phyloP scores from a whole-genome alignment of 2,113 vertebrate species.

The Muntiacus reevesi region DNA sequence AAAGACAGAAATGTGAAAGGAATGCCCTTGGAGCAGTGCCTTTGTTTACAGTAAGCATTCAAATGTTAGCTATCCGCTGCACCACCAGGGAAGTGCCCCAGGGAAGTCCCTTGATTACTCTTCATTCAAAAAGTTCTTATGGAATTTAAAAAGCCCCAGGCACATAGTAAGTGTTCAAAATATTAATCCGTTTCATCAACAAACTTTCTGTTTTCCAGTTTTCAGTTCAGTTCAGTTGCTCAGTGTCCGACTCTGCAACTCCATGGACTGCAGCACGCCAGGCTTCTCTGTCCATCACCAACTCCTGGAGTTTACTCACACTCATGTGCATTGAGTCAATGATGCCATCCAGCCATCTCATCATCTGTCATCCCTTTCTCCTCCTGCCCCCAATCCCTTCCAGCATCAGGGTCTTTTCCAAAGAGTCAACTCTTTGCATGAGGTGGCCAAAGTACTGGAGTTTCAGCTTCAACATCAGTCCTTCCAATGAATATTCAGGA shows the following conservation, averaged over 20 bases:
- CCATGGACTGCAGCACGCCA: not conserved
- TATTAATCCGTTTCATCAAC: not conserved
- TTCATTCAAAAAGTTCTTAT: not conserved
- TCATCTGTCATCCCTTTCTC: not conserved
- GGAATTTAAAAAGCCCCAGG: not conserved
- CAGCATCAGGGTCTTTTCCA: not conserved
- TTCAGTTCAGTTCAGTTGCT: not conserved
- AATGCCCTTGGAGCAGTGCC: not conserved
- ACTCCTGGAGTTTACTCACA: not conserved
- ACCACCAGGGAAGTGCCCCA: not conserved
- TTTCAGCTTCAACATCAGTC: not conserved
- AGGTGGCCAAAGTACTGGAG: not conserved
- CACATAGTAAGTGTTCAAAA: slow-evolving; percentile 1
- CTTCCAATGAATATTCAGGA: not conserved
- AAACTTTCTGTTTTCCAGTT: not conserved
- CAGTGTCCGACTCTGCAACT: not conserved
- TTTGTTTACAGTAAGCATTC: not conserved
- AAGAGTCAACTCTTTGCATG: not conserved
- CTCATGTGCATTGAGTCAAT: not conserved
- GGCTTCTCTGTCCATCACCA: not conserved
- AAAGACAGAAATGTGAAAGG: slow-evolving; percentile 23
- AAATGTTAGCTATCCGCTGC: not conserved
- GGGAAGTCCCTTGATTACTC: not conserved
- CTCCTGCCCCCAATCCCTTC: not conserved
- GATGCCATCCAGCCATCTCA: not conserved